Evolutionary conservation across 2,888 invertebrate genomes (phyloP), one percentile per base, ranked within the genome.

Genomic region (Sipunculus nudus): DNA sequence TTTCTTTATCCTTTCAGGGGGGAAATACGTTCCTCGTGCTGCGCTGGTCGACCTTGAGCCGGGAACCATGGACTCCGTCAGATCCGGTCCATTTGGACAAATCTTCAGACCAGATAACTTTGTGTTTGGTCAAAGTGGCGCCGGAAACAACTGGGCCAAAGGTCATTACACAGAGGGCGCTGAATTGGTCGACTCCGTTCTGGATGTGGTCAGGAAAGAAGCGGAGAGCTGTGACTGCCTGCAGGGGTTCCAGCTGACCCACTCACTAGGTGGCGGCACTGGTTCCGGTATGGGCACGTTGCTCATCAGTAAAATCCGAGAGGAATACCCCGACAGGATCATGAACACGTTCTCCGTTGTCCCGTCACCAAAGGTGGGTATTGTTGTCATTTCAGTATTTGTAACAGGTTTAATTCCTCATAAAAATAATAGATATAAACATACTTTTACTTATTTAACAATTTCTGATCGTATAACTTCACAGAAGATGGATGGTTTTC

Each of bases 331-430:
- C 75, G 80, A 80, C 70, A 70, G 80, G 54, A 96, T 96, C 78
- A 96, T 96, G 96, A 94, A 93, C 88, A 96, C 96, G 82, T 96
- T 94, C 87, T 94, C 94, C 65, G 95, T 96, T 64, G 89, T 96
- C 88, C 84, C 94, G 28, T 93, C 92, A 10, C 92, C 92, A 16
- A 92, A 92, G 87, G 84, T 84, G 50, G 48, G 29, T 8, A 10
- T 35, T n/a, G n/a, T n/a, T n/a, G n/a, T n/a, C n/a, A n/a, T n/a
- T n/a, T n/a, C n/a, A n/a, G n/a, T n/a, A n/a, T n/a, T n/a, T n/a
- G n/a, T n/a, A n/a, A n/a, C n/a, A n/a, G n/a, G n/a, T n/a, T n/a
- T n/a, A n/a, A n/a, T n/a, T n/a, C n/a, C n/a, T n/a, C n/a, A n/a
- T n/a, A n/a, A n/a, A n/a, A n/a, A n/a, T n/a, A n/a, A n/a, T n/a